Conservation (phyloP, 2,888 invertebrate species). For the Chorisops tibialis region DNA sequence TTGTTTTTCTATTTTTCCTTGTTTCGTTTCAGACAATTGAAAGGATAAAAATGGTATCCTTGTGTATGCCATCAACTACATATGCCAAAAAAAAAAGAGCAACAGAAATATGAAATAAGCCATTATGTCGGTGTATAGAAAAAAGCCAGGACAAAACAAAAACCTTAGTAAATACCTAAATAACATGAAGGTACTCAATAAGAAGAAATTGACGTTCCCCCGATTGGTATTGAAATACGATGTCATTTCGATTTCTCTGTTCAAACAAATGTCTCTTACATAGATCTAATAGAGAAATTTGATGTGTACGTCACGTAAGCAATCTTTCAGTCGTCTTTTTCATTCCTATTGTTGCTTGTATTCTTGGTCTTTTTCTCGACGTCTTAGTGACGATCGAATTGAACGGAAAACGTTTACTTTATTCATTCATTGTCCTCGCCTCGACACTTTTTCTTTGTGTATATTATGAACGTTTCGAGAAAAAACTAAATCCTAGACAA, state of each 20-base stretch:
- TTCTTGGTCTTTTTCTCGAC: background rate
- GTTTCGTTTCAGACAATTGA: background rate
- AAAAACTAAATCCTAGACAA: slow-evolving; percentile 17
- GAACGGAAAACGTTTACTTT: slow-evolving; percentile 13
- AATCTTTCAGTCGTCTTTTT: slow-evolving; percentile 30
- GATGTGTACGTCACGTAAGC: slow-evolving; percentile 34
- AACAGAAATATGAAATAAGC: background rate
- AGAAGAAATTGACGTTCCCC: slow-evolving; percentile 8
- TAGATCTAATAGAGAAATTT: slow-evolving; percentile 32
- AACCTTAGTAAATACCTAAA: slow-evolving; percentile 20
- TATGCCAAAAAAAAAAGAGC: background rate
- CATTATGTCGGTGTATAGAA: background rate
- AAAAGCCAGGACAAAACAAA: slow-evolving; percentile 4
- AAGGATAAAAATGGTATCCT: background rate
- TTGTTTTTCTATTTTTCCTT: background rate
- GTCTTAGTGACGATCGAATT: background rate
- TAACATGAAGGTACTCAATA: slow-evolving; percentile 9
- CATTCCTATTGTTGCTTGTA: slow-evolving; percentile 16
- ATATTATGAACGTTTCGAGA: background rate
- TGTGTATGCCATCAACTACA: slow-evolving; percentile 16
- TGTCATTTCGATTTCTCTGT: background rate
- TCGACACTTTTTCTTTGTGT: slow-evolving; percentile 17
- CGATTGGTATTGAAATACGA: slow-evolving; percentile 10
- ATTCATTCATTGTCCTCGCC: slow-evolving; percentile 19
- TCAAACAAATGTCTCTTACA: background rate